Evolutionary conservation across 2,113 vertebrate species (phyloP).

Genomic region (Mesitornis unicolor): DNA sequence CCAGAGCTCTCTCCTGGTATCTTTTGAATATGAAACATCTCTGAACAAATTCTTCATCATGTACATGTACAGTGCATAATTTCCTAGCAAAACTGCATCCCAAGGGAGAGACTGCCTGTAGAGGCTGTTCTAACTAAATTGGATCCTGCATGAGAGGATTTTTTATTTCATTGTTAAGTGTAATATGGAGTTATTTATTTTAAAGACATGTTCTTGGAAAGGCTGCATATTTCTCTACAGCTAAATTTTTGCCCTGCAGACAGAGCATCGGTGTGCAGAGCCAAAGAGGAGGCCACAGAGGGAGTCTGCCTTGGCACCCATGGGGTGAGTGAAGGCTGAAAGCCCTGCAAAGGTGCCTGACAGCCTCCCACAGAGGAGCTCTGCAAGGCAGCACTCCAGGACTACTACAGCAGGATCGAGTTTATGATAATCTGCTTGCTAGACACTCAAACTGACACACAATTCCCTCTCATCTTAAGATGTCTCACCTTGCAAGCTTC

Average conservation of each 20-base stretch:
- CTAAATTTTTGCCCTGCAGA: not conserved
- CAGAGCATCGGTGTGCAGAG: not conserved
- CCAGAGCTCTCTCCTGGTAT: not conserved
- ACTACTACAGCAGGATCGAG: not conserved
- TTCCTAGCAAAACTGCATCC: not conserved
- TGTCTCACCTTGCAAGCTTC: not conserved
- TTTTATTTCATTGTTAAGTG: not conserved
- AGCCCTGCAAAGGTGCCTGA: not conserved
- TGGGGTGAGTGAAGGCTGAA: not conserved
- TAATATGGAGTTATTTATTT: not conserved
- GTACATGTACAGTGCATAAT: not conserved
- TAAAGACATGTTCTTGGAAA: not conserved
- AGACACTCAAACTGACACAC: not conserved
- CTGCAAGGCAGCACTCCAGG: not conserved
- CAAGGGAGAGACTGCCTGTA: not conserved
- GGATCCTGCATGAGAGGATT: not conserved
- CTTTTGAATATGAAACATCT: not conserved
- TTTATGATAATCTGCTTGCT: not conserved
- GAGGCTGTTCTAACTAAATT: not conserved
- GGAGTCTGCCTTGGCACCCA: not conserved
- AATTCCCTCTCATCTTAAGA: not conserved
- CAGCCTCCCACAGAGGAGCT: not conserved
- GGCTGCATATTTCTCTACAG: not conserved
- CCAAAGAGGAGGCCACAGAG: accelerated
- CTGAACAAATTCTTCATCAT: not conserved